Base-by-base conservation (phyloP, 2,113 vertebrate species). In the Pelusios castaneus region DNA sequence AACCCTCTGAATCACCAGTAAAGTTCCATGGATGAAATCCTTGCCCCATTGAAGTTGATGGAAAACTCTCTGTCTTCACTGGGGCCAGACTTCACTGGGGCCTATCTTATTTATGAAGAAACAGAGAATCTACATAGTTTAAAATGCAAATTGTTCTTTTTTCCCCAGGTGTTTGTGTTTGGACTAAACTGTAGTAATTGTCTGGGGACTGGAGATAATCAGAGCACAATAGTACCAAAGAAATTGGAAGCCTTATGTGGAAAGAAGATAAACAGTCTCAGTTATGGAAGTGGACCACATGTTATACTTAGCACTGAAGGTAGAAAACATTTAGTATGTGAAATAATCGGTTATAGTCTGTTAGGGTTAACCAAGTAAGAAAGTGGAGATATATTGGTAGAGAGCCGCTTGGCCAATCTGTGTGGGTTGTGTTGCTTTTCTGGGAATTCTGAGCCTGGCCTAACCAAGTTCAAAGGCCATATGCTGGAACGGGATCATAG, bases 131-230 rank as follows among this genome's bases (percentile, higher is more conserved):
- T n/a, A n/a, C n/a, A n/a, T 52, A 4, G 10, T 43, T 85, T 85
- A 41, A 91, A 92, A 80, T 84, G 5, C 82, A 1, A 70, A 6
- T 76, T 91, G 4, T 7, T 93, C 31, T 95, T 25, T 97, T 98
- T 82, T 92, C 90, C 94, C 60, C 97, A 99, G 99, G 99, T 99
- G 87, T 99, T 98, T 97, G 99, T 99, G 81, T 98, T 99, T 97
- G 99, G 99, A 52, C 93, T 99, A 96, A 99, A 99, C 98, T 99
- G 99, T 96, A 99, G 99, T 95, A 99, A 99, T 98, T 99, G 99
- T 94, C 97, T 99, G 96, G 99, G 99, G 85, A 99, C 99, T 75
- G 99, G 99, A 91, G 99, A 99, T 98, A 99, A 98, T 96, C 99
- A 98, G 94, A 99, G 99, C 98, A 99, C 98, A 45, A 99, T 99